Evolutionary conservation across 2,113 vertebrate genomes (phyloP).

Genomic region (Butorides virescens): DNA sequence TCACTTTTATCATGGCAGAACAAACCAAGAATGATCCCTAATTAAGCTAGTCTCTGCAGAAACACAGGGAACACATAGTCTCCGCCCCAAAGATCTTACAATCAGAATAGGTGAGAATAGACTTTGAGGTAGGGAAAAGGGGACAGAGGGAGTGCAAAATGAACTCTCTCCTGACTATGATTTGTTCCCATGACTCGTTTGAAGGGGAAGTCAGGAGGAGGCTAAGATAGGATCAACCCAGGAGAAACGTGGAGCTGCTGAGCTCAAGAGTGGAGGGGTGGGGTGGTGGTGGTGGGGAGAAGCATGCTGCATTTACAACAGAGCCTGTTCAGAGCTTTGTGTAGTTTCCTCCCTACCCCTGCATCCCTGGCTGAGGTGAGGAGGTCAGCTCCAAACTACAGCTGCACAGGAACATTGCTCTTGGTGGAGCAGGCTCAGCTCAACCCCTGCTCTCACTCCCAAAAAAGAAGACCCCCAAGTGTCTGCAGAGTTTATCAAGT

Average conservation of each 20-base stretch:
- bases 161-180: not conserved
- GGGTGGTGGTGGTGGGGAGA: not conserved
- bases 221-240: not conserved
- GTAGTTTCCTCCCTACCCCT: not conserved
- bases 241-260: not conserved
- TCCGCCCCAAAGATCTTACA: not conserved
- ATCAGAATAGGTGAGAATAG: not conserved
- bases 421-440: not conserved
- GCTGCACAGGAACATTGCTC: not conserved
- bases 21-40: not conserved
- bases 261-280: not conserved
- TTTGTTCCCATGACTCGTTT: not conserved
- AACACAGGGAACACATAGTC: not conserved
- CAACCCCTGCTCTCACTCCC: not conserved
- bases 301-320: not conserved
- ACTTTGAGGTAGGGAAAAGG: not conserved
- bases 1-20: slow-evolving; percentile 13
- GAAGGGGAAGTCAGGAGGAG: not conserved
- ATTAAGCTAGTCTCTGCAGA: not conserved
- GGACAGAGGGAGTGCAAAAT: not conserved
- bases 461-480: not conserved
- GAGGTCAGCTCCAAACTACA: not conserved
- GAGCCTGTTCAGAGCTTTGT: not conserved
- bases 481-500: not conserved
- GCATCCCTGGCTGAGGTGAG: not conserved